These are phyloP conservation scores for Pristionchus arcanus DNA, from an alignment of 2,888 invertebrate species.

Conservation along the genomic window DNA sequence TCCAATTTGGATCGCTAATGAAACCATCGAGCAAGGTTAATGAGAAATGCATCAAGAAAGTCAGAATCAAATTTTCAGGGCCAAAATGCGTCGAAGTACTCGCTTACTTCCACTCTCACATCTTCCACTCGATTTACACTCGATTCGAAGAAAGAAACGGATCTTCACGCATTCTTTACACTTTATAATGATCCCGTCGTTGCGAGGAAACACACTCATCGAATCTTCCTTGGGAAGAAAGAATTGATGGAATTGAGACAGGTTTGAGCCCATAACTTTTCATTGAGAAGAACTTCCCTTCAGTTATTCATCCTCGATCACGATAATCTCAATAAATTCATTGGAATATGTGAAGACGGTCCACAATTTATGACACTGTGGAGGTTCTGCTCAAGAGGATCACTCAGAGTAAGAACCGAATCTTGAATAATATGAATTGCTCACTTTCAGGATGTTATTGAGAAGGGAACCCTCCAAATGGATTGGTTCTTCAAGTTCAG, in stretches of 20 bases:
- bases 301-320: slow-evolving; percentile 69
- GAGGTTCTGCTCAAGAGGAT: slow-evolving; percentile 73
- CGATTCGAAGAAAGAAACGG: slow-evolving; percentile 63
- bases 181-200: slow-evolving; percentile 66
- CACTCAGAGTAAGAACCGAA: slow-evolving; percentile 60
- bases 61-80: neutral
- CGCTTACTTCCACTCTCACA: slow-evolving; percentile 16
- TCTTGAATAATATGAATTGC: neutral
- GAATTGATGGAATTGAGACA: slow-evolving; percentile 42
- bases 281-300: neutral
- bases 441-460: slow-evolving; percentile 58
- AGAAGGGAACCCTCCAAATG: slow-evolving; percentile 63
- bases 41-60: no score
- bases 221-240: slow-evolving; percentile 20
- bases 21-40: slow-evolving; percentile 43
- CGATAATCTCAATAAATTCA: slow-evolving; percentile 73
- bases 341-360: slow-evolving; percentile 74
- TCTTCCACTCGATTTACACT: slow-evolving; percentile 49
- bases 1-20: slow-evolving; percentile 6
- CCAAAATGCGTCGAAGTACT: slow-evolving; percentile 9
- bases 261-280: neutral
- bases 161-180: slow-evolving; percentile 63
- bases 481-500: slow-evolving; percentile 71
- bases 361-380: slow-evolving; percentile 72
- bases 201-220: slow-evolving; percentile 65